A percentile compares a stretch with the other conserved stretches of the same genome.
These are phyloP conservation scores for Mesembrinibis cayennensis DNA, from an alignment of 2,113 vertebrate genomes.

Conservation along the genomic window DNA sequence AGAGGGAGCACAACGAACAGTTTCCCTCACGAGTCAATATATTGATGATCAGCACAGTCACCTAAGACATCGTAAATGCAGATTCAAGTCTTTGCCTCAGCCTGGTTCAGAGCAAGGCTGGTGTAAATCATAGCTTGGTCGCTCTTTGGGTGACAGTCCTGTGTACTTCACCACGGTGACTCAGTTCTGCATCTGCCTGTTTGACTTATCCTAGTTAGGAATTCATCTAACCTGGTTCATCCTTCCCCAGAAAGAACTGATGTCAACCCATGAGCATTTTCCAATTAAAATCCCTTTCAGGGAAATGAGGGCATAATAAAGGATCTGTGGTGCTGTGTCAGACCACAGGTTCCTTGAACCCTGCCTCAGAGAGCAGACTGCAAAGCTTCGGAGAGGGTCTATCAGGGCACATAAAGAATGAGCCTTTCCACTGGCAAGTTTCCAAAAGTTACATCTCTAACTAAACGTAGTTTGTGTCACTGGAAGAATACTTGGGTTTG, in stretches of 20 bases:
- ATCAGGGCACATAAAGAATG: not conserved
- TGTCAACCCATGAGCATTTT: rapidly evolving
- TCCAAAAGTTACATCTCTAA: not conserved
- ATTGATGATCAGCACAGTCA: not conserved
- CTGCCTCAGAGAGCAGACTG: not conserved
- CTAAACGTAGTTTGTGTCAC: not conserved
- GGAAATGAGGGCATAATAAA: not conserved
- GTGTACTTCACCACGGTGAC: not conserved
- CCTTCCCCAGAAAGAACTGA: not conserved
- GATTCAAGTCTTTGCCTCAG: not conserved
- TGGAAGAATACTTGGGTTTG: not conserved
- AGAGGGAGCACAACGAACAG: not conserved
- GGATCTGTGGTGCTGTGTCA: not conserved
- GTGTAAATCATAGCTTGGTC: not conserved
- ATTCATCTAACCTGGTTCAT: not conserved
- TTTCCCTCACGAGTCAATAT: not conserved
- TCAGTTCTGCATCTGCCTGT: not conserved
- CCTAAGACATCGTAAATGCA: not conserved
- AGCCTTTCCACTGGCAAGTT: not conserved
- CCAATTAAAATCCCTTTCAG: not conserved
- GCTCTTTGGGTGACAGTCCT: no score
- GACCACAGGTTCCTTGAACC: not conserved
- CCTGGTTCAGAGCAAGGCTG: not conserved
- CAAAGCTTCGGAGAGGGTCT: not conserved
- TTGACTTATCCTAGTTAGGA: not conserved